phyloP scores from a whole-genome alignment of 2,888 invertebrate species.

The Ophion obscuratus region DNA sequence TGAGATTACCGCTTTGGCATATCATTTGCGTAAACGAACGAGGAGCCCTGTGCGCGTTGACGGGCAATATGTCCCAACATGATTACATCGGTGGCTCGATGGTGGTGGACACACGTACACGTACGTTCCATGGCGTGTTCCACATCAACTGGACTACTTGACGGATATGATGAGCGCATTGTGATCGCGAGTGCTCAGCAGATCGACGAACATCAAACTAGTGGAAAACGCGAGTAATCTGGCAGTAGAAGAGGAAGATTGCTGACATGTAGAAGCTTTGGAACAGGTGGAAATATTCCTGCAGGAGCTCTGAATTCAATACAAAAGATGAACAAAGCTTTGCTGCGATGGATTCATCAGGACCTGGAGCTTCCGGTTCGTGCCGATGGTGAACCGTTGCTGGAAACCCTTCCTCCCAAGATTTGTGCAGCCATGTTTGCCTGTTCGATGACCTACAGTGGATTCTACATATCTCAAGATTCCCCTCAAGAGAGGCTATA shows the following conservation, averaged over 20 bases:
- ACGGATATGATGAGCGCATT: no score
- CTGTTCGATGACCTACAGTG: no score
- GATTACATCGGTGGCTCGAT: slow-evolving; percentile 67
- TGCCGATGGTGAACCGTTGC: no score
- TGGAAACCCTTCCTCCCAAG: no score
- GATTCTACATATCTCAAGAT: no score
- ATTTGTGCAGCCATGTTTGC: no score
- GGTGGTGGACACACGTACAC: slow-evolving; percentile 9
- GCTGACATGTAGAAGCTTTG: not conserved
- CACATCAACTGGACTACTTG: not conserved
- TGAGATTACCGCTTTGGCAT: slow-evolving; percentile 79
- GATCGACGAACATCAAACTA: no score
- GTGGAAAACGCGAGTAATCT: no score
- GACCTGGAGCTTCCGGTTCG: no score
- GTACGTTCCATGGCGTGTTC: slow-evolving; percentile 11
- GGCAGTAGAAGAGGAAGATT: no score
- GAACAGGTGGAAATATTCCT: not conserved
- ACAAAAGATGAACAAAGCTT: not conserved
- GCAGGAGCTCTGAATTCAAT: not conserved
- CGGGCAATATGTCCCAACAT: slow-evolving; percentile 82
- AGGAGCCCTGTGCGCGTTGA: slow-evolving; percentile 80
- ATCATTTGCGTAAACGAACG: slow-evolving; percentile 83
- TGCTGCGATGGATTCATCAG: not conserved
- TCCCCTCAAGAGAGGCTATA: no score
- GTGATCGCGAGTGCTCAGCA: no score